Evolutionary conservation across 2,113 vertebrate genomes (phyloP), one percentile per base, ranked within the genome.

Genomic region (Xyrauchen texanus): DNA sequence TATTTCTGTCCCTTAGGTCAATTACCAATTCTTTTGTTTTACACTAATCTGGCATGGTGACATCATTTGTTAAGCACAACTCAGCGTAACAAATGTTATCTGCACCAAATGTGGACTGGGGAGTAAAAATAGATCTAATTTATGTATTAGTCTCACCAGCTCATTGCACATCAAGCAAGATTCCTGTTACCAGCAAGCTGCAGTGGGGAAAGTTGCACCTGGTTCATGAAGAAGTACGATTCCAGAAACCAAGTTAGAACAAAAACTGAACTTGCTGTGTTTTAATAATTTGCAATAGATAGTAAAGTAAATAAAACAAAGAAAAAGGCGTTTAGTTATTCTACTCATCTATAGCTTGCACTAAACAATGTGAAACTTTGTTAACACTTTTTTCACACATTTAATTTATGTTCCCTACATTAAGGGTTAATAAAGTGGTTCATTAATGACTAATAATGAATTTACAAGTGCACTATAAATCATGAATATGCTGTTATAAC

Each of bases 11-110:
- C 21, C 21, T 34, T 34, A 3, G 21, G 21, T 34, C 21, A 34
- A 34, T 34, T 34, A 34, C 21, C 21, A 34, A 3, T 34, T 34
- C 21, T 34, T 34, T 34, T 95, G 94, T 94, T 92, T 91, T 92
- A 92, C 90, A 91, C 92, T 94, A 94, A 95, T 94, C 93, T 94
- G 94, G 91, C 94, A 94, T 94, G 92, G 90, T 92, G 91, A 55
- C 11, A 65, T 65, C 91, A 92, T 94, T 94, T 94, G 93, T 95
- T 34, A 34, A 34, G 3, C 21, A 34, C 21, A 34, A 34, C 21
- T 34, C 21, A 34, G 21, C 21, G 21, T 34, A 34, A 94, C 6
- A 92, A 88, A 90, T 92, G 91, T 92, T 94, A 94, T 93, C 91
- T 89, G 89, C 91, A 91, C 82, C 86, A 89, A 92, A 62, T 15